phyloP scores from a whole-genome alignment of 1,140 invertebrate species.

The Heliconius himera region DNA sequence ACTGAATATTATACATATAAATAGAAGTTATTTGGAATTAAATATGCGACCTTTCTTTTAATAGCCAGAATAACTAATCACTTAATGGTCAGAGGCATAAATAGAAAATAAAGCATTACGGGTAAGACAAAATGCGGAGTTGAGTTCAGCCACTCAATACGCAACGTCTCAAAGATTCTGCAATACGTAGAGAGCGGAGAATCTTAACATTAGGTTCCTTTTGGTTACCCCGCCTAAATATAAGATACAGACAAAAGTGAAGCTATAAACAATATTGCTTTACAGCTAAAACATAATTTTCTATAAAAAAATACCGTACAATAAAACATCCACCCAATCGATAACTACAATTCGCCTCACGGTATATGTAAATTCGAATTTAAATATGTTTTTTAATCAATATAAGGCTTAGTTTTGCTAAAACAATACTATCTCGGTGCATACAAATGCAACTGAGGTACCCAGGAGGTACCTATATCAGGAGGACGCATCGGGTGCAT shows the following conservation, averaged over 20 bases:
- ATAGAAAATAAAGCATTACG: too few species aligned
- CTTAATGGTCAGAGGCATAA: too few species aligned
- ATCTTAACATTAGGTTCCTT: neutral
- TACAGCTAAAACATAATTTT: neutral
- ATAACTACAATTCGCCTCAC: constrained; percentile 69
- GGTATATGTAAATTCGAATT: constrained; percentile 74
- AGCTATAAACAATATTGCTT: too few species aligned
- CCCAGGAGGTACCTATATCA: constrained; percentile 46
- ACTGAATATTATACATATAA: too few species aligned
- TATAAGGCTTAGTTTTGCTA: constrained; percentile 57
- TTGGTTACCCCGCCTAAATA: too few species aligned
- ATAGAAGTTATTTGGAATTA: too few species aligned
- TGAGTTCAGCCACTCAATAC: too few species aligned
- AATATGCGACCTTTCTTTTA: too few species aligned
- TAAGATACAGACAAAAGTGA: too few species aligned
- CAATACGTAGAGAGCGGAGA: neutral
- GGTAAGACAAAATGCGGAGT: too few species aligned
- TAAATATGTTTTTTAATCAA: constrained; percentile 75
- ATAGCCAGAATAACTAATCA: too few species aligned
- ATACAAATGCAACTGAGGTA: constrained; percentile 58
- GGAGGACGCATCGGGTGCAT: constrained; percentile 55
- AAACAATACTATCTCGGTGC: constrained; percentile 67
- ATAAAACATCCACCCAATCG: constrained; percentile 63
- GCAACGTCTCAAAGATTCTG: too few species aligned
- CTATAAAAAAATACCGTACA: constrained; percentile 20